phyloP scores from a whole-genome alignment of 1,140 invertebrate species.

The Hyposmocoma kahamanoa region DNA sequence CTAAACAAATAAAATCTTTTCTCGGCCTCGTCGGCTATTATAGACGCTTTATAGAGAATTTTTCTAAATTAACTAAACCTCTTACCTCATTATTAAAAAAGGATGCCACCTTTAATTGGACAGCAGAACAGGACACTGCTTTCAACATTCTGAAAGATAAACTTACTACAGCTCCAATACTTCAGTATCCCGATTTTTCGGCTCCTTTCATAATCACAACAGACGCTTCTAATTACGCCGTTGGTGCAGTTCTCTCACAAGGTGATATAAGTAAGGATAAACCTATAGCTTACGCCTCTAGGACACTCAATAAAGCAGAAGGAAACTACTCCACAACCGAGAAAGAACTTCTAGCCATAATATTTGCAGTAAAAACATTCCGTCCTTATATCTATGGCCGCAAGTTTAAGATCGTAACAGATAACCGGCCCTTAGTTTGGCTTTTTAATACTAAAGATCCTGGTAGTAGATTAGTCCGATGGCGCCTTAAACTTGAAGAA shows the following conservation, averaged over 20 bases:
- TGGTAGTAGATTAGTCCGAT: constrained; percentile 62
- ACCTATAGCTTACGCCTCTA: constrained; percentile 37
- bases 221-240: constrained; percentile 44
- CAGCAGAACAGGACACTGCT: constrained; percentile 25
- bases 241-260: constrained; percentile 44
- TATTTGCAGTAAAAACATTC: constrained; percentile 68
- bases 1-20: constrained; percentile 60
- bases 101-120: constrained; percentile 22
- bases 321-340: constrained; percentile 29
- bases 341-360: constrained; percentile 30
- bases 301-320: constrained; percentile 27
- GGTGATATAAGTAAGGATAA: constrained; percentile 28
- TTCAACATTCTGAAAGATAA: constrained; percentile 51
- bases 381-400: constrained; percentile 62
- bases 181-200: constrained; percentile 46
- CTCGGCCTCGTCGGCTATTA: constrained; percentile 40
- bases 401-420: constrained; percentile 66
- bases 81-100: constrained; percentile 30
- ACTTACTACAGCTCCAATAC: constrained; percentile 46
- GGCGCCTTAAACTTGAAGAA: constrained; percentile 69
- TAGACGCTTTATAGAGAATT: constrained; percentile 35
- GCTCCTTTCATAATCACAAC: constrained; percentile 49
- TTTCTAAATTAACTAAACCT: constrained; percentile 34
- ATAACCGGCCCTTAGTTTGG: constrained; percentile 70
- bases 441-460: constrained; percentile 64